Conservation (phyloP, 2,113 vertebrate species). For the Eulemur macaco region DNA sequence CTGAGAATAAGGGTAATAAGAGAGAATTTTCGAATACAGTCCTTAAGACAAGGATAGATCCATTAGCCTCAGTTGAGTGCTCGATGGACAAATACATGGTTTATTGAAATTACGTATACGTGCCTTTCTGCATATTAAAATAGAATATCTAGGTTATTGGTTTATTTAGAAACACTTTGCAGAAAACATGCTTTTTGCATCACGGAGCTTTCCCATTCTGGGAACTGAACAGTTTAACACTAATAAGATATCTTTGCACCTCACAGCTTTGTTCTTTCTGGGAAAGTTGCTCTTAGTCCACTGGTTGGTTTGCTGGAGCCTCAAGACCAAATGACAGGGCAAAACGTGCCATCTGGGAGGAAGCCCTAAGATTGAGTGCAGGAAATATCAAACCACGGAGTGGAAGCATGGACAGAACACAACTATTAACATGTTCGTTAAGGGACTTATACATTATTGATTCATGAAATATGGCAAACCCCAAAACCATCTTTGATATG, state of each 20-base stretch:
- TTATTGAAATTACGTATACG: neutral
- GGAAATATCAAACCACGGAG: neutral
- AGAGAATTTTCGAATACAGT: neutral
- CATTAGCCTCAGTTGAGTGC: neutral
- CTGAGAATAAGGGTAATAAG: neutral
- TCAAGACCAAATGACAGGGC: neutral
- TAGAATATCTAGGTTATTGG: neutral
- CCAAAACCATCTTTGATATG: neutral
- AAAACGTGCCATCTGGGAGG: too few species aligned
- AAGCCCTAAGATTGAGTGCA: neutral
- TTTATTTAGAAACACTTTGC: neutral
- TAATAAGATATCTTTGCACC: neutral
- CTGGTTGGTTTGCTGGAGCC: neutral
- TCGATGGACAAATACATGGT: neutral
- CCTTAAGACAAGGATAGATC: neutral
- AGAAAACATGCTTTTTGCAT: neutral
- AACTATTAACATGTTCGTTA: neutral
- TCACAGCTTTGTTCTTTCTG: neutral
- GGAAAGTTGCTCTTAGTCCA: neutral
- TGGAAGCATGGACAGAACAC: rapidly evolving
- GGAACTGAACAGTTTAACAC: neutral
- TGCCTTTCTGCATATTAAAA: neutral
- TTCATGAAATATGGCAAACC: neutral
- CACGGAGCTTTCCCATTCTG: neutral
- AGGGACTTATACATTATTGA: neutral